Percentiles rank a stretch among this genome's conserved stretches.
These are phyloP conservation scores for Parapristionchus giblindavisi DNA, from an alignment of 2,888 invertebrate species.

Conservation along the genomic window DNA sequence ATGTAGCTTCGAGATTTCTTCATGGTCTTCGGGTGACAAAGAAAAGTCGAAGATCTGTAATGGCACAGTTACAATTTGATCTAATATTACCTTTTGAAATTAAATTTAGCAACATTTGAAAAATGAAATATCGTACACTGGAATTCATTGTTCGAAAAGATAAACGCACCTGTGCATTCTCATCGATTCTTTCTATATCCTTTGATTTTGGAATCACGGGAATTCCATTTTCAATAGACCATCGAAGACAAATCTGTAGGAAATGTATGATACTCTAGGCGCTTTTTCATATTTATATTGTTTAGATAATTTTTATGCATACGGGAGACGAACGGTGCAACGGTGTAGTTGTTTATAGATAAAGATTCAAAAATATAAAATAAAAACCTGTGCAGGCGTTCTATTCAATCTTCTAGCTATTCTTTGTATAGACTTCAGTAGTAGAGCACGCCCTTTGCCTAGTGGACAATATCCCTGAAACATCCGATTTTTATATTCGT, in stretches of 20 bases:
- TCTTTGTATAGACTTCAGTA: constrained; percentile 59
- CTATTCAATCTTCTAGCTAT: constrained; percentile 65
- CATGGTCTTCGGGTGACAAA: constrained; percentile 53
- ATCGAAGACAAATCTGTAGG: constrained; percentile 67
- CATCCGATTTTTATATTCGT: no score
- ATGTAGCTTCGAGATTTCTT: constrained; percentile 53
- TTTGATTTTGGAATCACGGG: constrained; percentile 71
- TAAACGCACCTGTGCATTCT: constrained; percentile 67
- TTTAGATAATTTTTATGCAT: no score
- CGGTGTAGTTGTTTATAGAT: no score
- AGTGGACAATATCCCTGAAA: constrained; percentile 71
- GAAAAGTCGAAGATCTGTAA: constrained; percentile 69
- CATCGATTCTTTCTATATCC: constrained; percentile 64
- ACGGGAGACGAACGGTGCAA: no score
- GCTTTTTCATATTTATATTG: no score
- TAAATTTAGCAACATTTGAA: not conserved
- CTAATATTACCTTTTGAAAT: no score
- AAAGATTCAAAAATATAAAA: not conserved
- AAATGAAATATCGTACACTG: not conserved
- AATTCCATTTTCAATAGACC: constrained; percentile 70
- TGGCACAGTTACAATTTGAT: not conserved
- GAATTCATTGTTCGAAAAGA: not conserved
- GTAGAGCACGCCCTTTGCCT: constrained; percentile 70
- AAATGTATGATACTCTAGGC: not conserved
- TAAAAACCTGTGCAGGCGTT: constrained; percentile 70